phyloP scores from a whole-genome alignment of 2,888 invertebrate species.

The Parthenolecanium corni region DNA sequence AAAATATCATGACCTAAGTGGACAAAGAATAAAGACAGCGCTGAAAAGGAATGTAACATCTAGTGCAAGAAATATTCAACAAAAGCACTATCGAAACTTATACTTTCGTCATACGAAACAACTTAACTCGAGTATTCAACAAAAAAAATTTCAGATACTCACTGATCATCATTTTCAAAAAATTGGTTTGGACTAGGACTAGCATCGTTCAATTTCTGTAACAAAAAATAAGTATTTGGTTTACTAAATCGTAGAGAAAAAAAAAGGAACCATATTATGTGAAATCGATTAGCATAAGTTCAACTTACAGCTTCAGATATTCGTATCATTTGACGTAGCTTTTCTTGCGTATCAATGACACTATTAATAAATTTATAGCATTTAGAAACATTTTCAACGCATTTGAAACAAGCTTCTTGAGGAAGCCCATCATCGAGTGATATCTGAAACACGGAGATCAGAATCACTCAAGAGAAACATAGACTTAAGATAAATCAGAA shows the following conservation, averaged over 20 bases:
- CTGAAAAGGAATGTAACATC: too few species aligned
- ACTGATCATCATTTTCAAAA: background rate
- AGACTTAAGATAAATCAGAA: background rate
- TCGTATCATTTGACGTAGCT: background rate
- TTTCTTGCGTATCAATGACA: slow-evolving; percentile 16
- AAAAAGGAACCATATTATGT: too few species aligned
- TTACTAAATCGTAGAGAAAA: background rate
- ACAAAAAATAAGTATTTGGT: background rate
- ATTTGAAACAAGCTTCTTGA: slow-evolving; percentile 14
- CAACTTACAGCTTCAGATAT: background rate
- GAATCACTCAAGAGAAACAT: background rate
- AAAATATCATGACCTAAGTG: too few species aligned
- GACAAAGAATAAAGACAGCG: too few species aligned
- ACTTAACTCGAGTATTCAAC: too few species aligned
- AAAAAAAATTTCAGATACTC: background rate
- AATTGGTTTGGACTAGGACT: background rate
- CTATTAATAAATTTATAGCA: background rate
- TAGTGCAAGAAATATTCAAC: too few species aligned
- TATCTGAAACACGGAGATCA: background rate
- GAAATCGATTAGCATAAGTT: background rate
- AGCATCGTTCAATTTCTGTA: background rate
- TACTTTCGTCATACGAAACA: too few species aligned
- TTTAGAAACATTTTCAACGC: slow-evolving; percentile 4
- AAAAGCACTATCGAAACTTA: too few species aligned
- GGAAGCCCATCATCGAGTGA: slow-evolving; percentile 15